Conservation (phyloP, 2,113 vertebrate genomes). For the Uropsilus gracilis region DNA sequence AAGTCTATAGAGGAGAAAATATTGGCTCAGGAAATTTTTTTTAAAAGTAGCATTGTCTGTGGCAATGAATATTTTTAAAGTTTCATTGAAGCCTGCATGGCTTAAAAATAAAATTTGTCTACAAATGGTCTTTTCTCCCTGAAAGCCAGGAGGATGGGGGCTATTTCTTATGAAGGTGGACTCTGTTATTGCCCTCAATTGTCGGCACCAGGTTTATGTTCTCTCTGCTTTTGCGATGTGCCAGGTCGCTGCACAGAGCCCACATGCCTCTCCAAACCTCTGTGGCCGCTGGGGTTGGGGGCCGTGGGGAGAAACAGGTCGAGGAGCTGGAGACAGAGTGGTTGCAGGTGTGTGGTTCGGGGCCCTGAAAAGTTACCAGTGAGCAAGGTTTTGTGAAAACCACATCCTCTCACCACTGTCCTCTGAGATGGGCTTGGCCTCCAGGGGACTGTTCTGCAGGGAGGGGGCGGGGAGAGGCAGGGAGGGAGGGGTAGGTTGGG, state of each 20-base stretch:
- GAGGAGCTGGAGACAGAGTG: not conserved
- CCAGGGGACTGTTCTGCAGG: not conserved
- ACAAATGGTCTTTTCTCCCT: not conserved
- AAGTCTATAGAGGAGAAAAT: not conserved
- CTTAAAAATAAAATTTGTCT: not conserved
- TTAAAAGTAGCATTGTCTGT: not conserved
- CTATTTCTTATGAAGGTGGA: not conserved
- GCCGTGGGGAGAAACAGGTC: not conserved
- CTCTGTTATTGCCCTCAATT: not conserved
- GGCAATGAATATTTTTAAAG: not conserved
- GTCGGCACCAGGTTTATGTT: not conserved
- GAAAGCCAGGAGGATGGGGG: not conserved
- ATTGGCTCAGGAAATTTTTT: not conserved
- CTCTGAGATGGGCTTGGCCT: not conserved
- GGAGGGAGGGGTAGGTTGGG: fast-evolving
- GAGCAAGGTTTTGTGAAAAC: not conserved
- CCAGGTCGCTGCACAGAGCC: not conserved
- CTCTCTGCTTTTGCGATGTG: not conserved
- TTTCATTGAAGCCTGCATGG: not conserved
- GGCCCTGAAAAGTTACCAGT: not conserved
- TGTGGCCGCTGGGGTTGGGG: no score
- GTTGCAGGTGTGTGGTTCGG: not conserved
- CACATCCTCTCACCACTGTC: not conserved
- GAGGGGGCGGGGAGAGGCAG: fast-evolving
- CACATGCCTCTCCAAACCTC: fast-evolving